phyloP scores from a whole-genome alignment of 2,888 invertebrate genomes.

The Troides helena region DNA sequence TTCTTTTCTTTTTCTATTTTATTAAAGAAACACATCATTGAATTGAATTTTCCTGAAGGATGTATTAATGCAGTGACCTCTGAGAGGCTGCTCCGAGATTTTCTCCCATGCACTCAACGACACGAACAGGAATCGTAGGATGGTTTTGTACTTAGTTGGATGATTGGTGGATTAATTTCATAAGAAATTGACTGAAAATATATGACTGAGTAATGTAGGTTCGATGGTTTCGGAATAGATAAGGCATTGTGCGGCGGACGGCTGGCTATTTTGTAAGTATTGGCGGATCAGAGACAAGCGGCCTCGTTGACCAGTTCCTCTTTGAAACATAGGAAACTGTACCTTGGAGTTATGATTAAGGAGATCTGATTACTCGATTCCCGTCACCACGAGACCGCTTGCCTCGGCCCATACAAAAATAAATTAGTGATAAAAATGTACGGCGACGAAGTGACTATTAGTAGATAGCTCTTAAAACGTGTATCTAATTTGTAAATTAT shows the following conservation, averaged over 20 bases:
- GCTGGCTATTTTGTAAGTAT: conserved; percentile 66
- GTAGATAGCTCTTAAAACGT: conserved; percentile 69
- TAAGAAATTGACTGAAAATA: conserved; percentile 77
- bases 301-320: conserved; percentile 34
- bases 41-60: too few relatives aligned
- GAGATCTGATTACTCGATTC: conserved; percentile 23
- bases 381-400: conserved; percentile 45
- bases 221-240: conserved; percentile 73
- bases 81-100: too few relatives aligned
- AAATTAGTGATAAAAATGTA: conserved; percentile 67
- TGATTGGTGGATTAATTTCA: conserved; percentile 69
- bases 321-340: not conserved
- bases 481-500: conserved; percentile 80
- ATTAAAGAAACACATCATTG: too few relatives aligned
- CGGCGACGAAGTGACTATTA: conserved; percentile 72
- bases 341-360: conserved; percentile 17
- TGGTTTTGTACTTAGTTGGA: conserved; percentile 71
- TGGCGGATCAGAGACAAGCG: conserved; percentile 53
- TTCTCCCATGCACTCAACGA: conserved; percentile 28
- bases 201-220: conserved; percentile 79
- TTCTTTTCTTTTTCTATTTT: too few relatives aligned
- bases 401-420: conserved; percentile 49
- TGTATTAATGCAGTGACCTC: too few relatives aligned
- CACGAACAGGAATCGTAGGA: conserved; percentile 51
- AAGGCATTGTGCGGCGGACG: conserved; percentile 73